Evolutionary conservation across 2,888 invertebrate genomes (phyloP), one percentile per base, ranked within the genome.

Genomic region (Bhutanitis thaidina): DNA sequence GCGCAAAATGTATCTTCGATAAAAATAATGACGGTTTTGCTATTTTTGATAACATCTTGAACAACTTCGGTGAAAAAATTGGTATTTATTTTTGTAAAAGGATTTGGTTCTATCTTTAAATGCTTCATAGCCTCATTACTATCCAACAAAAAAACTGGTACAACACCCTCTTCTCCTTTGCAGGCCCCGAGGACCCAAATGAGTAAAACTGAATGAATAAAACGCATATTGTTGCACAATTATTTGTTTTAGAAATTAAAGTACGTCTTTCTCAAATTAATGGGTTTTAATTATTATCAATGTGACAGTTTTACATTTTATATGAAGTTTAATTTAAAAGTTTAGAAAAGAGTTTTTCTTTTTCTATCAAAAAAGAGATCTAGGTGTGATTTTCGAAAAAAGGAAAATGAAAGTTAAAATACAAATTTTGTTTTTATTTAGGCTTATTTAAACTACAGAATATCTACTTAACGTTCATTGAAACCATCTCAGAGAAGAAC

Each of bases 71-170:
- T 38, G 41, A 86, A 86, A 0, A 56, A 52, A 0, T 57, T 37
- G 0, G 64, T 25, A 13, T 52, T 60, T 0, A 74, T 54, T 57
- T 66, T 74, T 0, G 20, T 15, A 10, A 86, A 80, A 0, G 86
- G 85, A 52, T 80, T 78, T 0, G 70, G 49, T 2, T 64, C 57
- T 0, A 61, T 12, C 0, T 50, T 39, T 1, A 71, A 12, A 9
- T 71, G 55, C 0, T 44, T 43, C 58, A 80, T 54, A 0, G 64
- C 54, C 16, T 55, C 59, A 1, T 67, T 68, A 7, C 65, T 54
- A 49, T 84, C 85, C 3, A 80, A 44, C 9, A 84, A 16, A 7
- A 84, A 71, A 0, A 82, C 74, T 0, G 84, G 84, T 0, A 77
- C 25, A 0, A 64, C 59, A 16, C 69, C 60, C 29, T 60, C 62